These are phyloP conservation scores for Mustela nigripes DNA, from an alignment of 2,113 vertebrate genomes.

Conservation along the genomic window DNA sequence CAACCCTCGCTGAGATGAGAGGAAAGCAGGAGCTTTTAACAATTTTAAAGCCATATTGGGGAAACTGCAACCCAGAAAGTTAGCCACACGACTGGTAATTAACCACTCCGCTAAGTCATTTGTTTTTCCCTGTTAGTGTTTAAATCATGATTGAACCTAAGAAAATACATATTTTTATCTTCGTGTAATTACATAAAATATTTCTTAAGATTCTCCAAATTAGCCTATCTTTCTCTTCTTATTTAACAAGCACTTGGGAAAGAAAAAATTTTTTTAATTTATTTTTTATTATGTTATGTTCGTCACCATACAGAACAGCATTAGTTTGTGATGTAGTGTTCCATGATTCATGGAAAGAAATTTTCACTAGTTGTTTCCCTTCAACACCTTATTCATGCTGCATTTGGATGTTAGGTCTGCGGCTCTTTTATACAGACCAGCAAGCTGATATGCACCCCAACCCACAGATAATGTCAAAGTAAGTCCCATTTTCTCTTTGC, in stretches of 20 bases:
- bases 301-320: too few species aligned
- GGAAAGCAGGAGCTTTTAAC: constrained; percentile 34
- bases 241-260: background rate
- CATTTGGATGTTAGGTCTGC: background rate
- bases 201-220: background rate
- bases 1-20: constrained; percentile 54
- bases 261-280: background rate
- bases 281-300: too few species aligned
- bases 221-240: background rate
- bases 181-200: constrained; percentile 12
- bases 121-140: constrained; percentile 36
- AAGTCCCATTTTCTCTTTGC: background rate
- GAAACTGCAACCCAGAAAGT: constrained; percentile 39
- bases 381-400: background rate
- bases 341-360: background rate
- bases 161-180: constrained; percentile 26
- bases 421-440: background rate
- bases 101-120: constrained; percentile 44
- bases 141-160: constrained; percentile 29
- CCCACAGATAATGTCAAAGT: background rate
- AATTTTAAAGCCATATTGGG: background rate
- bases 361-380: background rate
- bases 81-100: constrained; percentile 41
- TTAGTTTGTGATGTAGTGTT: too few species aligned
- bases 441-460: background rate